A percentile compares a stretch with the other conserved stretches of the same genome.
Evolutionary conservation across 2,888 invertebrate genomes (phyloP).

Genomic region (Steromphala cineraria): DNA sequence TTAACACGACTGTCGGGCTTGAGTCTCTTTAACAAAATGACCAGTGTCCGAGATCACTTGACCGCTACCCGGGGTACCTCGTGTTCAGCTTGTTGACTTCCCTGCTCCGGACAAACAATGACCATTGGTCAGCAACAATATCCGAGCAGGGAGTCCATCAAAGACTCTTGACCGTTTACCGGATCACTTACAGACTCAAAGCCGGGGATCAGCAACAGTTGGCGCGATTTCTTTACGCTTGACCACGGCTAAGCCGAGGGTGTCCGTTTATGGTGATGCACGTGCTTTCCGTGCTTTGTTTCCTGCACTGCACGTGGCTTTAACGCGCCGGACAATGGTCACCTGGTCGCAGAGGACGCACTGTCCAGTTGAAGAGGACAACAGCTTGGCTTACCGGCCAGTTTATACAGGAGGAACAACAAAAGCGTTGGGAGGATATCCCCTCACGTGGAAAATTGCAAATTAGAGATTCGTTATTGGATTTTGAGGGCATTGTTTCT

Average conservation of each 20-base stretch:
- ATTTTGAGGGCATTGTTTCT: no score
- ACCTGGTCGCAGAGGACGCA: neutral
- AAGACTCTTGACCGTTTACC: neutral
- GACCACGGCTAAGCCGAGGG: neutral
- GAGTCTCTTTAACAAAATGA: no score
- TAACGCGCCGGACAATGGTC: neutral
- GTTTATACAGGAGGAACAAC: neutral
- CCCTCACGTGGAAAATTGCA: neutral
- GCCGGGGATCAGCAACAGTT: neutral
- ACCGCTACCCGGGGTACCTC: no score
- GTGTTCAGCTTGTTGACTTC: no score
- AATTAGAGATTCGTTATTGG: no score
- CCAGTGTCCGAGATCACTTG: no score
- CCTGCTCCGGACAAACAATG: no score
- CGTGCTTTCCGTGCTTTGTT: neutral
- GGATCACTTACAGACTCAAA: neutral
- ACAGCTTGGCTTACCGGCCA: neutral
- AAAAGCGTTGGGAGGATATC: neutral
- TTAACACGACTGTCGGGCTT: no score
- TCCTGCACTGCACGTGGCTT: neutral
- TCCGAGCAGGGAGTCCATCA: no score
- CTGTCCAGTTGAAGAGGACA: no score
- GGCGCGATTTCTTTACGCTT: neutral
- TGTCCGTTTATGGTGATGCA: neutral
- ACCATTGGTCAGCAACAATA: no score